phyloP scores from a whole-genome alignment of 2,888 invertebrate species.

The Patella caerulea region DNA sequence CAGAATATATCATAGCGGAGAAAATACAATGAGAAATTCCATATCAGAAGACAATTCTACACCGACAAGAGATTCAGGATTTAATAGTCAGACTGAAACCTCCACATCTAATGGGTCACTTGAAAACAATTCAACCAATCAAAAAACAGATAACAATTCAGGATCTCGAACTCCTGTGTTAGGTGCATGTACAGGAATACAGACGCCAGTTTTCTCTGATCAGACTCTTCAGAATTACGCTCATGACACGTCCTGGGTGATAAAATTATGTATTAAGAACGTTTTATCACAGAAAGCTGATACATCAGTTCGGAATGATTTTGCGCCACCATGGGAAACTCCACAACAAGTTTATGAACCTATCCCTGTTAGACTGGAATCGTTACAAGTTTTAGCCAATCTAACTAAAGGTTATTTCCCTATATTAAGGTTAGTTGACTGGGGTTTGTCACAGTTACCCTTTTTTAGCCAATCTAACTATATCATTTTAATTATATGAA shows the following conservation, averaged over 20 bases:
- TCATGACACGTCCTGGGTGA: slow-evolving; percentile 65
- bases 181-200: slow-evolving; percentile 51
- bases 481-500: too few species aligned
- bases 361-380: slow-evolving; percentile 83
- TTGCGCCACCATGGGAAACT: slow-evolving; percentile 12
- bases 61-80: slow-evolving; percentile 17
- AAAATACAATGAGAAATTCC: slow-evolving; percentile 8
- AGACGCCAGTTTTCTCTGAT: slow-evolving; percentile 60
- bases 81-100: slow-evolving; percentile 17
- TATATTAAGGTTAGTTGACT: slow-evolving; percentile 66
- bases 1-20: slow-evolving; percentile 19
- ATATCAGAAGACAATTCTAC: slow-evolving; percentile 17
- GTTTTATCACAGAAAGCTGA: slow-evolving; percentile 49
- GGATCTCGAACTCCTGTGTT: slow-evolving; percentile 47
- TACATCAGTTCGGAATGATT: neutral
- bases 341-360: slow-evolving; percentile 47
- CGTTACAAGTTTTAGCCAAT: slow-evolving; percentile 77
- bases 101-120: slow-evolving; percentile 21
- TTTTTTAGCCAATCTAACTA: too few species aligned
- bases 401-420: slow-evolving; percentile 70
- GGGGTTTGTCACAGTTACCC: neutral
- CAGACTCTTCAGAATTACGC: slow-evolving; percentile 51
- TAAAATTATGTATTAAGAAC: slow-evolving; percentile 67
- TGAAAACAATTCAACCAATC: neutral
- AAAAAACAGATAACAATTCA: slow-evolving; percentile 19